phyloP scores from a whole-genome alignment of 2,888 invertebrate species.

The Apantesis nais region DNA sequence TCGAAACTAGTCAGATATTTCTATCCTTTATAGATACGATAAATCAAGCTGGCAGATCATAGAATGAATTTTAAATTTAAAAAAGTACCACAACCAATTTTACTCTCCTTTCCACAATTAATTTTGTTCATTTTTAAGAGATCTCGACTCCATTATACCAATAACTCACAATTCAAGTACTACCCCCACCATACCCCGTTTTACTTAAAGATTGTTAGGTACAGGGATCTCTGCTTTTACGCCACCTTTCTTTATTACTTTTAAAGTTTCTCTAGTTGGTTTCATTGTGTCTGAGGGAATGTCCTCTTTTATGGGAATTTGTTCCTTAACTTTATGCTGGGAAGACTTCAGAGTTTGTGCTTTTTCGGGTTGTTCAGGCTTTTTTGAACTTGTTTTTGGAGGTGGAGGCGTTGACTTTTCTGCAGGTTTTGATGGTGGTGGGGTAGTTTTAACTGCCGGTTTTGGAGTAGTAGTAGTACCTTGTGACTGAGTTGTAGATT shows the following conservation, averaged over 20 bases:
- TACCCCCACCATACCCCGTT: slow-evolving; percentile 15
- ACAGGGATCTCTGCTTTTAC: slow-evolving; percentile 76
- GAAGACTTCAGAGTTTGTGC: slow-evolving; percentile 30
- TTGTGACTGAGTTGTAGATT: slow-evolving; percentile 7
- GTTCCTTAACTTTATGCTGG: slow-evolving; percentile 47
- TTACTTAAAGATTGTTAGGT: slow-evolving; percentile 60
- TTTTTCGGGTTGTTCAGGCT: slow-evolving; percentile 25
- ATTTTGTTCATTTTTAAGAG: slow-evolving; percentile 41
- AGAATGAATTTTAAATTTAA: slow-evolving; percentile 21
- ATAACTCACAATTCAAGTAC: slow-evolving; percentile 33
- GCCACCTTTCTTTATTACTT: slow-evolving; percentile 86
- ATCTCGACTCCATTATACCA: slow-evolving; percentile 37
- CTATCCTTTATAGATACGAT: slow-evolving; percentile 5
- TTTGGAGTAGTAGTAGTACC: slow-evolving; percentile 28
- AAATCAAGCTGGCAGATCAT: slow-evolving; percentile 35
- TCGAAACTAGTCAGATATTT: background rate
- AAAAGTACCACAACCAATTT: slow-evolving; percentile 40
- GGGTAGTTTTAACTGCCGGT: slow-evolving; percentile 31
- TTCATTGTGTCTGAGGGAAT: slow-evolving; percentile 83
- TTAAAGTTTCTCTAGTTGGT: slow-evolving; percentile 83
- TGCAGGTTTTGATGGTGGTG: slow-evolving; percentile 35
- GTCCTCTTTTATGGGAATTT: slow-evolving; percentile 83
- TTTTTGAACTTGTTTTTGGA: slow-evolving; percentile 34
- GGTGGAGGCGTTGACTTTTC: slow-evolving; percentile 31
- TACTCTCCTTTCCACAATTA: slow-evolving; percentile 22